phyloP scores from a whole-genome alignment of 2,797 vertebrate species.

The Muscicapa comitata region DNA sequence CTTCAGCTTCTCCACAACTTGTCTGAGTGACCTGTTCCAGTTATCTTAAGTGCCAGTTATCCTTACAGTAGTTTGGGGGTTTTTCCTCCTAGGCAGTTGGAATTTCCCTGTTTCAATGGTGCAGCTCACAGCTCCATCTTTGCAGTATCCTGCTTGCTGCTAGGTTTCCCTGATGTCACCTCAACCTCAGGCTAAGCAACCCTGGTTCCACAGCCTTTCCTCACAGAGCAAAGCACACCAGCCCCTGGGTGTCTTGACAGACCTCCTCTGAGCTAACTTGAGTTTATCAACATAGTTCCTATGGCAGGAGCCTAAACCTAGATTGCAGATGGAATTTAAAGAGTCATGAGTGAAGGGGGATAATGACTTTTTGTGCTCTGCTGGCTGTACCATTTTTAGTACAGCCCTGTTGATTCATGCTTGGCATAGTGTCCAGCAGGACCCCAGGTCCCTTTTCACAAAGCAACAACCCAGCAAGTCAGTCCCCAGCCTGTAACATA shows the following conservation, averaged over 20 bases:
- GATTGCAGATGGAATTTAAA: neutral
- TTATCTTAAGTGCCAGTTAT: neutral
- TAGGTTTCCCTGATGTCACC: neutral
- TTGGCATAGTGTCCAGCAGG: neutral
- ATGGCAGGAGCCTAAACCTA: neutral
- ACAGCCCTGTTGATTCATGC: neutral
- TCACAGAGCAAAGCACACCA: neutral
- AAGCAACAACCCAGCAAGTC: neutral
- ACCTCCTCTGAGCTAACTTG: neutral
- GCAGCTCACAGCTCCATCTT: neutral
- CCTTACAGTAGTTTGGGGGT: neutral
- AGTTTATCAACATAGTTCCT: neutral
- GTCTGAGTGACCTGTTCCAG: neutral
- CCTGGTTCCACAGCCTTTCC: neutral
- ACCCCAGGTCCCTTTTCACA: neutral
- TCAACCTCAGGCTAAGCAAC: neutral
- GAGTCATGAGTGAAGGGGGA: neutral
- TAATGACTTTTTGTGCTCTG: neutral
- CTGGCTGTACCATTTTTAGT: neutral
- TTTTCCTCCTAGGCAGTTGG: neutral
- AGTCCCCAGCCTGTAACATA: neutral
- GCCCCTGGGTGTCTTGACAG: neutral
- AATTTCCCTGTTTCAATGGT: neutral
- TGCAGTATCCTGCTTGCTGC: neutral
- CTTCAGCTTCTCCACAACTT: neutral